Percentiles rank a stretch among this genome's conserved stretches.
Conservation (phyloP, 2,888 invertebrate genomes). For the Tetranychus truncatus region DNA sequence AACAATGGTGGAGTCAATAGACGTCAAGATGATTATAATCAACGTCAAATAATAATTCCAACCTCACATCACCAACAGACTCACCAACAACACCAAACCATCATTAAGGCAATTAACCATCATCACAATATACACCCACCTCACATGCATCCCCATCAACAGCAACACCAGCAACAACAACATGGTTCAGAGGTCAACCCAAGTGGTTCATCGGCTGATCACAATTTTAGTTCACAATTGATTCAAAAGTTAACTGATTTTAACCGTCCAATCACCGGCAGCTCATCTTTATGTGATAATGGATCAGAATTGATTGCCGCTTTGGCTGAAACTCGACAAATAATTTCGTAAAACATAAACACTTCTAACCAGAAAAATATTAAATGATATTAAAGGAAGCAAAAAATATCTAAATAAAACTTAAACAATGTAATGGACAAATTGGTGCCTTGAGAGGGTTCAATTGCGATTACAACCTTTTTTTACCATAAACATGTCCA, state of each 20-base stretch:
- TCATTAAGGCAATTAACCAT: slow-evolving; percentile 12
- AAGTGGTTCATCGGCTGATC: neutral
- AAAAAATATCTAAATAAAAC: too few species aligned
- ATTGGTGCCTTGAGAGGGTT: too few species aligned
- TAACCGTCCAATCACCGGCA: neutral
- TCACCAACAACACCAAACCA: slow-evolving; percentile 8
- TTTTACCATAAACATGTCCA: too few species aligned
- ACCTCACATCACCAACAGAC: neutral
- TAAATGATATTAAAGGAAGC: too few species aligned
- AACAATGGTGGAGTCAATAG: neutral
- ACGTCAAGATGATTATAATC: neutral
- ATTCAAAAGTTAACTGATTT: neutral
- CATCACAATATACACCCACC: slow-evolving; percentile 23
- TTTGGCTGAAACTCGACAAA: slow-evolving; percentile 26
- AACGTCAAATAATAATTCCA: neutral
- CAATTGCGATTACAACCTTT: too few species aligned
- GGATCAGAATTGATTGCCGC: slow-evolving; percentile 26
- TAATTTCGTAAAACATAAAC: slow-evolving; percentile 18
- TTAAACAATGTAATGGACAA: too few species aligned
- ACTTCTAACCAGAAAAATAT: too few species aligned
- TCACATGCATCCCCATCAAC: slow-evolving; percentile 23
- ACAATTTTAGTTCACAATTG: neutral
- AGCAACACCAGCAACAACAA: slow-evolving; percentile 24
- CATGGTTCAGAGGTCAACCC: slow-evolving; percentile 1
- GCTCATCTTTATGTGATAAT: slow-evolving; percentile 18